Base-by-base conservation (phyloP, 2,888 invertebrate genomes). In the Dolichomitus sp. region DNA sequence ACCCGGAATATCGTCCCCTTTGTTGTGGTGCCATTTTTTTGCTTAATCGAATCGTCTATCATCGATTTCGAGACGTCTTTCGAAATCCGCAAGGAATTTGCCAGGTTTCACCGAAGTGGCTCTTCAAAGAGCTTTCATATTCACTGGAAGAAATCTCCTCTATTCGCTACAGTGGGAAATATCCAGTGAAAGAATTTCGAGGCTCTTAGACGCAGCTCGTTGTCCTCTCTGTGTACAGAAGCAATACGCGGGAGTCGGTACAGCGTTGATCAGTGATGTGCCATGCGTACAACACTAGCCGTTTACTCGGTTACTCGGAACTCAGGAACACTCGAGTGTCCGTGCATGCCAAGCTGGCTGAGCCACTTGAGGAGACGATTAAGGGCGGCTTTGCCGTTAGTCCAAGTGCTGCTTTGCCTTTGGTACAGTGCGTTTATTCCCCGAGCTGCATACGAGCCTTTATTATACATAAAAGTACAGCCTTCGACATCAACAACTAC, bases 381-480 rank as follows among this genome's bases (percentile, higher is more conserved):
- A 77, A 81, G 77, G 77, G 77, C 61, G 77, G 70, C 76, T 68
- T 52, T 59, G 65, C 42, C 81, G 61, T 68, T 68, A 68, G 23
- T 59, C 66, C 57, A 30, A 80, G 69, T 70, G 63, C 40, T 50
- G 33, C 54, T 19, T 57, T 5, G 69, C 65, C 9, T 54, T 54
- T 50, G 27, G 48, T n/a, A 27, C 33, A 33, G 37, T 37, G 19
- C 69, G 37, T 48, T 17, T 65, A 57, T 59, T 30, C 17, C n/a
- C n/a, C 48, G 48, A 48, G 48, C 17, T 17, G n/a, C 1, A 17
- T 48, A 48, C 48, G n/a, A 17, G 7, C 7, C 48, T 48, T 54
- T 52, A 45, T 27, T 57, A 69, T 42, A 4, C 17, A 57, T 50
- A 57, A 70, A 77, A 48, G 61, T 37, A 27, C 30, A 19, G 52